These are phyloP conservation scores for Takifugu ocellatus DNA, from an alignment of 2,797 vertebrate genomes.

Conservation along the genomic window DNA sequence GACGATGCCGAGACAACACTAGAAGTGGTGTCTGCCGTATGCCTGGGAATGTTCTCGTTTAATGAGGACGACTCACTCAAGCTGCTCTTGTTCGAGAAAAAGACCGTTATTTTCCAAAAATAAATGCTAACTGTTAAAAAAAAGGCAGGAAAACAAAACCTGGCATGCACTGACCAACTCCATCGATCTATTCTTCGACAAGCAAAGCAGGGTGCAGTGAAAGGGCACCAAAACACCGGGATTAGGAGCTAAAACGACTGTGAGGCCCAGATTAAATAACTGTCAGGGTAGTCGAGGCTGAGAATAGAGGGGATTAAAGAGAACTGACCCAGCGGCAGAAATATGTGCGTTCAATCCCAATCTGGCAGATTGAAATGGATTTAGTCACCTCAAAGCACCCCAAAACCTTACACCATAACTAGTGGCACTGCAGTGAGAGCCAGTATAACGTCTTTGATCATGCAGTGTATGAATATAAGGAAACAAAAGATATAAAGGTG, in stretches of 20 bases:
- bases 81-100: too few relatives aligned
- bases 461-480: constrained; percentile 1
- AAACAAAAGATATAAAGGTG: constrained; percentile 38
- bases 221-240: constrained; percentile 11
- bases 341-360: constrained; percentile 7
- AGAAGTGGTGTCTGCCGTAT: too few relatives aligned
- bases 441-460: not conserved
- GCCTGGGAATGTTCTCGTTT: too few relatives aligned
- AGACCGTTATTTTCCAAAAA: too few relatives aligned
- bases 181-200: constrained; percentile 16
- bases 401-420: not conserved
- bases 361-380: not conserved
- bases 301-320: constrained; percentile 44
- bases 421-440: too few relatives aligned
- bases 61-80: too few relatives aligned
- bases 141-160: not conserved
- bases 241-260: constrained; percentile 39
- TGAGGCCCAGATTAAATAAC: constrained; percentile 37
- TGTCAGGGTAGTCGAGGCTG: constrained; percentile 11
- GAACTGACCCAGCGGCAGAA: constrained; percentile 12
- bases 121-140: too few relatives aligned
- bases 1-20: too few relatives aligned
- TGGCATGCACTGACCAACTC: not conserved
- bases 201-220: not conserved
- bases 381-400: constrained; percentile 3